Base-by-base conservation (phyloP, 2,888 invertebrate species). In the Thera obeliscata region DNA sequence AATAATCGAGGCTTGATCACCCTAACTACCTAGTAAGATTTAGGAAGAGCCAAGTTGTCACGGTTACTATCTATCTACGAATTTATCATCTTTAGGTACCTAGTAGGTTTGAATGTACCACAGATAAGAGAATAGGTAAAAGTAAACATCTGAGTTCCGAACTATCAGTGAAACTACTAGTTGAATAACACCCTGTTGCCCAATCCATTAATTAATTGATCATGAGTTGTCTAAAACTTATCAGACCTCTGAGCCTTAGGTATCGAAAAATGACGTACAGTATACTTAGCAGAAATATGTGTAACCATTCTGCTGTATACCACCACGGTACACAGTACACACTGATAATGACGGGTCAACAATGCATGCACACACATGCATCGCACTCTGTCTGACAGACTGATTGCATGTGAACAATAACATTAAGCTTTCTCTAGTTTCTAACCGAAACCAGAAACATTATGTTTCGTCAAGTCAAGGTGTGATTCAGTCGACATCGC, bases 401-500 rank as follows among this genome's bases (percentile, higher is more conserved):
- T 61, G 46, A 60, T 12, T 48, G 54, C 46, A n/a, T 48, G 54
- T 52, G 54, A 56, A 56, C 54, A 64, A 61, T 11, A 22, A 54
- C 43, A 46, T 57, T 33, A 50, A 12, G 49, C 60, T 66, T 66
- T 69, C 69, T 57, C 63, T 46, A 56, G 35, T 61, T 64, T 64
- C 52, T 55, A 35, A 54, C 50, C 5, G 54, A 22, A 61, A 46
- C 35, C 50, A 11, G 54, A 22, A 61, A 46, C 35, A 22, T 64
- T 43, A 4, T 54, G 46, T 60, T 59, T 54, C 64, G 64, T 65
- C 56, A 46, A 49, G 63, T 63, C 56, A 49, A 54, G 67, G 72
- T 67, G 3, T 46, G 43, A 72, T 73, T 77, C 83, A 88, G 87
- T 88, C 71, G 71, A 67, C 61, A 72, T 68, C 77, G 74, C 74